Evolutionary conservation across 1,140 invertebrate species (phyloP), one percentile per base, ranked within the genome.

Genomic region (Hirudo medicinalis): DNA sequence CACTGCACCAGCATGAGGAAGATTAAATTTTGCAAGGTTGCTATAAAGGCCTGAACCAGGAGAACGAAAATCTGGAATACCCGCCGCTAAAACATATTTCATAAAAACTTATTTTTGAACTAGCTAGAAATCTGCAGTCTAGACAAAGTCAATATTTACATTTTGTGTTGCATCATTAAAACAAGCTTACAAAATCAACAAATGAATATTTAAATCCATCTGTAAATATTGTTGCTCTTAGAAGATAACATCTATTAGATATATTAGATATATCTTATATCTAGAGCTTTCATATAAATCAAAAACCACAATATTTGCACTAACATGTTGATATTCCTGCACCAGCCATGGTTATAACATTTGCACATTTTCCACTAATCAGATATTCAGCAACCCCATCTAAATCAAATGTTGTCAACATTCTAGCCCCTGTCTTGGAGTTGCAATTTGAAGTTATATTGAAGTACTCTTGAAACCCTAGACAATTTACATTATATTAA

Each of bases 321-420:
- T 87, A 86, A 92, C 91, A 90, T 54, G 92, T 95, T 25, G 92
- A 95, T 77, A 96, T 94, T 70, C 94, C 94, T 76, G 93, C 93
- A 71, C 93, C 93, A 74, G 91, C 89, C 87, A 96, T 88, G 22
- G 90, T 92, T 71, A 96, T 89, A 69, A 97, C 88, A 76, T 93
- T 93, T 66, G 78, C 89, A 77, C 89, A 90, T 74, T 88, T 86
- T 22, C 86, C 86, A 75, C 85, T 86, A 74, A 89, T 85, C 70
- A 91, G 90, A 76, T 87, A 89, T 9, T 87, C 83, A 0, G 85
- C 84, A 32, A 92, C 82, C 9, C 88, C 89, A 78, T 89, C 87
- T 57, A 91, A 77, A 43, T 70, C 69, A 53, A 63, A 22, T 32
- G 6, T 25, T 32, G 29, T 20, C 57, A 63, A 63, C 11, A 32